A percentile compares a stretch with the other conserved stretches of the same genome.
Conservation (phyloP, 1,140 invertebrate species). For the Ceratosolen solmsi region DNA sequence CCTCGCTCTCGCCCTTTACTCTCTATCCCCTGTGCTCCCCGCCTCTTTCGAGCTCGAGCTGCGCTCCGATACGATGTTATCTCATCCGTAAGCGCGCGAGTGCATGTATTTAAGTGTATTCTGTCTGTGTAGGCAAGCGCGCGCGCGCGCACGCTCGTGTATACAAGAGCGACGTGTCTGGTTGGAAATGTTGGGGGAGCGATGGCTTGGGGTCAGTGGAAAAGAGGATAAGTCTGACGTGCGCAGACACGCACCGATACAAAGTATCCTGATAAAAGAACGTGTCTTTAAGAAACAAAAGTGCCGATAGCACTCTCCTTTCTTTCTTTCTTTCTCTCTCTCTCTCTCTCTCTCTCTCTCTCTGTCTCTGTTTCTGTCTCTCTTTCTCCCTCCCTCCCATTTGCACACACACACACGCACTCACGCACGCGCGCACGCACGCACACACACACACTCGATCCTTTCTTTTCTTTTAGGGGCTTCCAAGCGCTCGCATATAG, state of each 20-base stretch:
- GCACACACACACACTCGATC: background rate
- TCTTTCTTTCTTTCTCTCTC: too few relatives aligned
- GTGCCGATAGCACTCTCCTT: background rate
- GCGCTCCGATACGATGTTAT: background rate
- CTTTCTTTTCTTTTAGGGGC: background rate
- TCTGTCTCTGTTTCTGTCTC: too few relatives aligned
- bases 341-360: too few relatives aligned
- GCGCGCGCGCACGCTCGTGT: too few relatives aligned
- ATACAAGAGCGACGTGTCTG: too few relatives aligned
- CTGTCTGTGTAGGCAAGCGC: too few relatives aligned
- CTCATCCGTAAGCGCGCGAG: background rate
- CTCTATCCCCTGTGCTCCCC: background rate
- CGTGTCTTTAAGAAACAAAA: background rate
- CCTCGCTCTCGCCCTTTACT: background rate
- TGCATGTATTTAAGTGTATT: background rate
- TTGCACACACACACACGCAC: too few relatives aligned
- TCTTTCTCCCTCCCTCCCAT: too few relatives aligned
- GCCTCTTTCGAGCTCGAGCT: background rate
- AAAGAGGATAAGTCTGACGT: background rate
- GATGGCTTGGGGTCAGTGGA: conserved; percentile 27
- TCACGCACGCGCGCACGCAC: too few relatives aligned
- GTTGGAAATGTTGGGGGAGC: background rate
- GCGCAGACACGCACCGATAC: background rate
- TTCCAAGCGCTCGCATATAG: background rate
- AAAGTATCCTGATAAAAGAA: background rate